phyloP scores from a whole-genome alignment of 2,113 vertebrate species.

The Damaliscus lunatus region DNA sequence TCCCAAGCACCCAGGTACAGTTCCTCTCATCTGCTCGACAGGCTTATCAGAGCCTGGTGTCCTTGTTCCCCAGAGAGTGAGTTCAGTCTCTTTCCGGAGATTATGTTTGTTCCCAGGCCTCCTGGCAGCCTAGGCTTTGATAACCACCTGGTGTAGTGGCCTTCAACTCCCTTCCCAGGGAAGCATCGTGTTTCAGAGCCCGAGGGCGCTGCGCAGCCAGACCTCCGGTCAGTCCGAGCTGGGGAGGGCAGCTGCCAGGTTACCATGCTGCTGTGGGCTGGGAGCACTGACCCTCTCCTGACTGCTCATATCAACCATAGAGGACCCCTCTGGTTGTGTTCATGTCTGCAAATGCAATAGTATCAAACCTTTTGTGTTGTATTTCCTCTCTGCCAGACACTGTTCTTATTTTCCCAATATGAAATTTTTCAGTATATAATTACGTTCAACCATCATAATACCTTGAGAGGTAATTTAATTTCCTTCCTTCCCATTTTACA shows the following conservation, averaged over 20 bases:
- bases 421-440: neutral
- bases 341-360: neutral
- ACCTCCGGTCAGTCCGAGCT: neutral
- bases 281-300: neutral
- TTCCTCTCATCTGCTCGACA: neutral
- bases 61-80: slow-evolving; percentile 37
- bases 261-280: neutral
- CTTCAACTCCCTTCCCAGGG: slow-evolving; percentile 35
- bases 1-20: neutral
- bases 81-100: slow-evolving; percentile 41
- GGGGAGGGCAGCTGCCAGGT: neutral
- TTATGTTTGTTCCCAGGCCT: slow-evolving; percentile 59
- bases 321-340: neutral
- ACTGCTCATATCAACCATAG: neutral
- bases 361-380: neutral
- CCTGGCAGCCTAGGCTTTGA: slow-evolving; percentile 37
- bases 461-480: neutral
- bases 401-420: neutral
- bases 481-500: neutral
- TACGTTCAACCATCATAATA: neutral
- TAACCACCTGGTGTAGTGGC: slow-evolving; percentile 43
- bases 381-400: neutral
- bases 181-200: neutral
- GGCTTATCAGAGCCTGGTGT: slow-evolving; percentile 11
- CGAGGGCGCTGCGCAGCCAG: neutral